Evolutionary conservation across 2,797 vertebrate species (phyloP), one percentile per base, ranked within the genome.

Genomic region (Naso thynnoides): DNA sequence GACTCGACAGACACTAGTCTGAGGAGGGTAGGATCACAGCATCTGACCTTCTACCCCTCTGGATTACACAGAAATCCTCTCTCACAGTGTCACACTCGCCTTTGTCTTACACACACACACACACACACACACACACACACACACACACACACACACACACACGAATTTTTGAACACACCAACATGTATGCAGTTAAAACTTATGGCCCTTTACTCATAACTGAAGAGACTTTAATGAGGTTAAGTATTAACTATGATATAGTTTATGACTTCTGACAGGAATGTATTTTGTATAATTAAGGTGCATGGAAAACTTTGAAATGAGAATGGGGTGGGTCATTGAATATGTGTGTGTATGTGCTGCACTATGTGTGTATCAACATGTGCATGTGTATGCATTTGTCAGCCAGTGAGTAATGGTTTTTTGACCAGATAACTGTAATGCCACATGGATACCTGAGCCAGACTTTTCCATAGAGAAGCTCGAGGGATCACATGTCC

Each of bases 361-460:
- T 56, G 41, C 66, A 66, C 44, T 68, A 26, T 56, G 61, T 29
- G 33, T 56, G 38, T 36, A 33, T 1, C 8, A 39, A 44, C 64
- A 52, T 68, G 56, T 67, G 52, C 49, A 56, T 73, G 59, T 70
- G 57, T 59, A 33, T 63, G 75, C 8, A 10, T 80, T 80, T 88
- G 89, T 83, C 80, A 81, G 58, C 36, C 42, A 23, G 36, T 85
- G 86, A 87, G 85, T 89, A 87, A 90, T 89, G 85, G 71, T 90
- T 91, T 89, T 90, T 76, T 53, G 26, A 70, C 65, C 81, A 74
- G 78, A 87, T 89, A 71, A 91, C 79, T 86, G 81, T 59, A 77
- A 86, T 84, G 72, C 83, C 79, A 67, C 70, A 82, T 68, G 66
- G 88, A 89, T 63, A 92, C 85, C 78, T 86, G 88, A 92, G 87